Evolutionary conservation across 2,888 invertebrate genomes (phyloP).

Genomic region (Seira ritae): DNA sequence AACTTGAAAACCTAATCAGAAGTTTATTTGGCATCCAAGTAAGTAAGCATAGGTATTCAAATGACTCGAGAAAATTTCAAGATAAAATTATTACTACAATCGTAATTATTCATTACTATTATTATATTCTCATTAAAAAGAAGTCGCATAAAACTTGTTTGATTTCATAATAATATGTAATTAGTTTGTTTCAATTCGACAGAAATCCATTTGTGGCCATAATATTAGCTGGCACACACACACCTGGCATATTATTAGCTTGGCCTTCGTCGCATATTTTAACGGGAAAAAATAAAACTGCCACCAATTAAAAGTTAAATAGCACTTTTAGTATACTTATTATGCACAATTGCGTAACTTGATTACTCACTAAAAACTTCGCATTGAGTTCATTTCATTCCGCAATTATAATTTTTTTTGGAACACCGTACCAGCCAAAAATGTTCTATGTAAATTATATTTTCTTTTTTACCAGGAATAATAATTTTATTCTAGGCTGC

Average conservation of each 20-base stretch:
- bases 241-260: neutral
- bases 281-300: neutral
- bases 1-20: too few species aligned
- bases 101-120: too few species aligned
- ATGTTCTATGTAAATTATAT: constrained; percentile 16
- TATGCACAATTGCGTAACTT: neutral
- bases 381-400: neutral
- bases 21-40: too few species aligned
- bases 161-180: too few species aligned
- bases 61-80: too few species aligned
- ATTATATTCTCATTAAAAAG: too few species aligned
- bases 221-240: neutral
- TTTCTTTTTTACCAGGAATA: neutral
- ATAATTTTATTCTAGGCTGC: constrained; percentile 30
- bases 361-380: neutral
- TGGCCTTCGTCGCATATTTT: neutral
- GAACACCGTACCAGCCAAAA: neutral
- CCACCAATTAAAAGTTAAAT: neutral
- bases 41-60: too few species aligned
- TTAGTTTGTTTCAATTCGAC: too few species aligned
- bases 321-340: neutral
- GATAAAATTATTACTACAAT: too few species aligned
- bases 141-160: too few species aligned
- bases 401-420: constrained; percentile 6
- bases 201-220: neutral